Base-by-base conservation (phyloP, 1,140 invertebrate species). In the Paracyclopina nana region DNA sequence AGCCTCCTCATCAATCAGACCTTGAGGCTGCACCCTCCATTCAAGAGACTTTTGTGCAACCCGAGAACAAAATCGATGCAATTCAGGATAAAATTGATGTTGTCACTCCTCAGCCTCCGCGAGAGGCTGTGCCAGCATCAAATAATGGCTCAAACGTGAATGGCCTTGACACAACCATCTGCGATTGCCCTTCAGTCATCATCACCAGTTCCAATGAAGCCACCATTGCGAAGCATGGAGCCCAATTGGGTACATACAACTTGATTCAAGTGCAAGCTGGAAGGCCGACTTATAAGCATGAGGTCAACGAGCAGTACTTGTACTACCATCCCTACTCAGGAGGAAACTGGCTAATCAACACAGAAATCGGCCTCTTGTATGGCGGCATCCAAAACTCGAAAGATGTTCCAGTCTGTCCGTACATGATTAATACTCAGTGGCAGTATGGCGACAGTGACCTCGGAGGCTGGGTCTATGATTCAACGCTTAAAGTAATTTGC, bases 281-380 rank as follows among this genome's bases (percentile, higher is more conserved):
- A 9, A 3, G 34, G 20, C 34, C 34, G n/a, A 20, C 20, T n/a
- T 38, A 38, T 20, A 38, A 38, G 20, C 34, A 38, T 20, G 20
- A 38, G 8, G 34, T 16, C 5, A n/a, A 20, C 3, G 20, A 8
- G 5, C 34, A 38, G 20, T 38, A 16, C 20, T 20, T 38, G 2
- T 38, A 38, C 20, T 38, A 38, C 34, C 34, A 38, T 38, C 34
- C 34, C 20, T 38, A 38, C 34, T 16, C n/a, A n/a, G 34, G 34
- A 2, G 34, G 34, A 38, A 38, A 38, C 20, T 38, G 34, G 34
- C 34, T 38, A n/a, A 38, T 38, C 34, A 38, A 38, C 34, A 16
- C 34, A 3, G 34, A 38, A 8, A 20, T 38, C 3, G 34, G 34
- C 9, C 34, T 38, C 4, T 8, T 38, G 4, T 38, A 38, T 20